phyloP scores from a whole-genome alignment of 2,797 vertebrate species.

The Catamblyrhynchus diadema region DNA sequence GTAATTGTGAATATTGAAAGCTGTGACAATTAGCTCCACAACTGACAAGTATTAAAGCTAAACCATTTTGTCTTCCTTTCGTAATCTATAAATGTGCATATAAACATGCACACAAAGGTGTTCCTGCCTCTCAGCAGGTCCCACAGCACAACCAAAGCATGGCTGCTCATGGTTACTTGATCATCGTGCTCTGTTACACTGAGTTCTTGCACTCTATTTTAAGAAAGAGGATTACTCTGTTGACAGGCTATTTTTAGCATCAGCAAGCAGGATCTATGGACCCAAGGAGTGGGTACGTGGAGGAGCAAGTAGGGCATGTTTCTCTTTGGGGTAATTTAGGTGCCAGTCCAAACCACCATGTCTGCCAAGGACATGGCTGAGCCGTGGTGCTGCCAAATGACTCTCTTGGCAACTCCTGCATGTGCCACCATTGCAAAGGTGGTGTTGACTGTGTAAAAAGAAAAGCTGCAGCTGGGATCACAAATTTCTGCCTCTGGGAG shows the following conservation, averaged over 20 bases:
- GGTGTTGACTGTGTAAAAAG: not conserved
- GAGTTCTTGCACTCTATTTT: not conserved
- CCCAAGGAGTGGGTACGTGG: not conserved
- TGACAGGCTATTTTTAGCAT: not conserved
- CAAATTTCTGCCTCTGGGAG: not conserved
- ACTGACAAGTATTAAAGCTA: not conserved
- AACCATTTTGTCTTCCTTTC: not conserved
- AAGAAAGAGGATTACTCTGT: not conserved
- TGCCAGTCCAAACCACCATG: not conserved
- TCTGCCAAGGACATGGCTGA: not conserved
- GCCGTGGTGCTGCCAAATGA: not conserved
- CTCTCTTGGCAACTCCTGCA: not conserved
- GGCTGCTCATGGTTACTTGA: not conserved
- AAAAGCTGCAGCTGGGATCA: not conserved
- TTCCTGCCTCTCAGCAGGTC: not conserved
- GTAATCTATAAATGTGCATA: not conserved
- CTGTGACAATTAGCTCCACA: not conserved
- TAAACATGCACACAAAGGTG: not conserved
- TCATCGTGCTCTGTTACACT: not conserved
- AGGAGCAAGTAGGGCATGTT: not conserved
- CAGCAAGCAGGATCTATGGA: not conserved
- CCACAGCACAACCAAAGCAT: accelerated
- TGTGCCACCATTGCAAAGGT: not conserved
- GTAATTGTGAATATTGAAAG: not conserved
- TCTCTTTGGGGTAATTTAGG: not conserved